Evolutionary conservation across 2,113 vertebrate species (phyloP).

Genomic region (Tapirus terrestris): DNA sequence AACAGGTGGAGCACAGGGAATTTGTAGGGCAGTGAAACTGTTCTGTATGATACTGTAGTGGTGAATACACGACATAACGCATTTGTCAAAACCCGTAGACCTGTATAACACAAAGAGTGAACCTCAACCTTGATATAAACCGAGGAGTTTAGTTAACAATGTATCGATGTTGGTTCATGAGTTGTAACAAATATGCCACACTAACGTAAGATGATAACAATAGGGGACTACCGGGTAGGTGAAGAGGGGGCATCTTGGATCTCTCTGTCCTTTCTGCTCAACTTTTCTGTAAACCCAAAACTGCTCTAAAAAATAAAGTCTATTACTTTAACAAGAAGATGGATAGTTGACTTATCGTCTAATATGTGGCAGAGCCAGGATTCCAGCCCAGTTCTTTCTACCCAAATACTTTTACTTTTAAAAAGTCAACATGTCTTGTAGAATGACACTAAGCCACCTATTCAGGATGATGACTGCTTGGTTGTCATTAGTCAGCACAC

Average conservation of each 20-base stretch:
- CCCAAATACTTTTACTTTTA: background rate
- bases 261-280: background rate
- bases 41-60: background rate
- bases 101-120: background rate
- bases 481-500: background rate
- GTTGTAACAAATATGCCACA: background rate
- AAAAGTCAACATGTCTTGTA: background rate
- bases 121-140: background rate
- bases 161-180: background rate
- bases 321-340: background rate
- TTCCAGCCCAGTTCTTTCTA: background rate
- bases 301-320: background rate
- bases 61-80: background rate
- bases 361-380: background rate
- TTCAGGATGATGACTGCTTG: background rate
- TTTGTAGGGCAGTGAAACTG: background rate
- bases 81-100: background rate
- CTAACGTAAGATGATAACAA: background rate
- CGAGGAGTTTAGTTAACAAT: background rate
- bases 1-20: fast-evolving
- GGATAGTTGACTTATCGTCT: background rate
- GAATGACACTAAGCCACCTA: background rate
- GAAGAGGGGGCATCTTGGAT: background rate
- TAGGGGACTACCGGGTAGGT: background rate
- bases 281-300: background rate